Evolutionary conservation across 2,113 vertebrate species (phyloP).

Genomic region (Amazona vittata): DNA sequence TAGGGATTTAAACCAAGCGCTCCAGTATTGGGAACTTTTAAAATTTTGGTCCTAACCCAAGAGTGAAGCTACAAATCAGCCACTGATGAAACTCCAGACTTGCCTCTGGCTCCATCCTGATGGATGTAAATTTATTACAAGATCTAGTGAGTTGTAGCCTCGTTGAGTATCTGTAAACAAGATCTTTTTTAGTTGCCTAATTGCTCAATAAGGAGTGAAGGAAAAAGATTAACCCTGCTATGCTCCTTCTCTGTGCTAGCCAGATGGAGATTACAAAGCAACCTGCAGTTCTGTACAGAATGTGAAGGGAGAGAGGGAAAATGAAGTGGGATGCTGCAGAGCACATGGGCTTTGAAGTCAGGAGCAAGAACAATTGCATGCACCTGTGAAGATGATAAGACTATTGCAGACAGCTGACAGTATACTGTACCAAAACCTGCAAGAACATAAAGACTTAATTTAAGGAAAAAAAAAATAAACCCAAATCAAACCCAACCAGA

Average conservation of each 20-base stretch:
- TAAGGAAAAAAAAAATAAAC: neutral
- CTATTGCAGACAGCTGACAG: neutral
- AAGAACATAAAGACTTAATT: neutral
- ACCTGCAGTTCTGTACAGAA: neutral
- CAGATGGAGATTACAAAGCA: neutral
- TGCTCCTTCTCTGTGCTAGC: neutral
- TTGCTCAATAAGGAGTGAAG: neutral
- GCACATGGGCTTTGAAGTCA: neutral
- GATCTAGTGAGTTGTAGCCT: neutral
- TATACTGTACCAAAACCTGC: neutral
- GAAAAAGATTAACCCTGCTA: neutral
- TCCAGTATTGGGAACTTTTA: neutral
- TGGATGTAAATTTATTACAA: constrained; percentile 18
- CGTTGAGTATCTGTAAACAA: neutral
- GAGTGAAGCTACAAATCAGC: constrained; percentile 12
- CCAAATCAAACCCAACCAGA: neutral
- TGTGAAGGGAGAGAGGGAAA: neutral
- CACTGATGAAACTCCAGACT: neutral
- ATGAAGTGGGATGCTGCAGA: neutral
- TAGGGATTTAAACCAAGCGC: neutral
- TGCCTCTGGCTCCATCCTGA: neutral
- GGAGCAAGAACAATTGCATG: neutral
- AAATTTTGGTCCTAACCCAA: neutral
- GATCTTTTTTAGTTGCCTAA: constrained; percentile 1
- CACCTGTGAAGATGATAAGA: neutral